phyloP scores from a whole-genome alignment of 1,140 invertebrate genomes.

The Prorops nasuta region DNA sequence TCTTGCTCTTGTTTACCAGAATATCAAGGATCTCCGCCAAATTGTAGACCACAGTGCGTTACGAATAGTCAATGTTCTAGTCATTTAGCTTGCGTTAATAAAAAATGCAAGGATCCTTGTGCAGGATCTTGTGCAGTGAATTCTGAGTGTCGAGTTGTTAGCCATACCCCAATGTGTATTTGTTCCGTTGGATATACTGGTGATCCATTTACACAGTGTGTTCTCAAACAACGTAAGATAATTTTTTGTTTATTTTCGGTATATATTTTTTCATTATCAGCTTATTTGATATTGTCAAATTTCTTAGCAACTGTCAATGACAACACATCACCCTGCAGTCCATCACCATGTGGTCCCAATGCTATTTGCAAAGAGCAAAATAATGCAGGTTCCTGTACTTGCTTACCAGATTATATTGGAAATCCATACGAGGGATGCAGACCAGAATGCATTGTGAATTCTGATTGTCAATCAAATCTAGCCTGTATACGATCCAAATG shows the following conservation, averaged over 20 bases:
- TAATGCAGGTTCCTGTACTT: slow-evolving; percentile 55
- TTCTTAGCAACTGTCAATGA: background rate
- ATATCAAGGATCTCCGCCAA: slow-evolving; percentile 60
- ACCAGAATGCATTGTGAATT: slow-evolving; percentile 54
- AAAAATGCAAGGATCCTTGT: slow-evolving; percentile 59
- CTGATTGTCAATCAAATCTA: slow-evolving; percentile 53
- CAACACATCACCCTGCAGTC: slow-evolving; percentile 31
- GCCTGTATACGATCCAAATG: slow-evolving; percentile 58
- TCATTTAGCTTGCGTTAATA: slow-evolving; percentile 64
- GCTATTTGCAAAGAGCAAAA: slow-evolving; percentile 53
- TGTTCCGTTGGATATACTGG: slow-evolving; percentile 55
- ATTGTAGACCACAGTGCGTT: slow-evolving; percentile 66
- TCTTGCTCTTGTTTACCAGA: slow-evolving; percentile 58
- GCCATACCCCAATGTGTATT: slow-evolving; percentile 58
- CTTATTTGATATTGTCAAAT: background rate
- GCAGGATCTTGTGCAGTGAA: slow-evolving; percentile 58
- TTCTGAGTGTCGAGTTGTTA: slow-evolving; percentile 58
- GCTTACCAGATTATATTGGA: slow-evolving; percentile 53
- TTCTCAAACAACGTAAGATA: slow-evolving; percentile 52
- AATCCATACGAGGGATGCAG: slow-evolving; percentile 52
- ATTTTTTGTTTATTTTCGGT: background rate
- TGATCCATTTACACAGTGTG: slow-evolving; percentile 60
- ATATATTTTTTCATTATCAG: slow-evolving; percentile 12
- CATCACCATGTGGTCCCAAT: slow-evolving; percentile 46
- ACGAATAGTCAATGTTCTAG: slow-evolving; percentile 65